Percentiles rank a stretch among this genome's conserved stretches.
phyloP scores from a whole-genome alignment of 2,113 vertebrate genomes.

The Rhinoderma darwinii region DNA sequence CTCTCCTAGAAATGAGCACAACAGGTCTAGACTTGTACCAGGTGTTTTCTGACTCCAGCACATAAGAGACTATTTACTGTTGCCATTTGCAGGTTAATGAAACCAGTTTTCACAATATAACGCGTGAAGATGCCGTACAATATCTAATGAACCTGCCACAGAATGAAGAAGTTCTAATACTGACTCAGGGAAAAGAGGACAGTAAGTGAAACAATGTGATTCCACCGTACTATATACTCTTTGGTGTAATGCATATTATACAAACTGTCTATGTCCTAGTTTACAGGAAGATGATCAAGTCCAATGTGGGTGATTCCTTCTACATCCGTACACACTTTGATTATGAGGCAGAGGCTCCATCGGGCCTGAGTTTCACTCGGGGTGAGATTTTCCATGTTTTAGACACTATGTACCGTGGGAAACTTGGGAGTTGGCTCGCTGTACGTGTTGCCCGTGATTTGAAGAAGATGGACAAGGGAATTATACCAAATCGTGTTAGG shows the following conservation, averaged over 20 bases:
- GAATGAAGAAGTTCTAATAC: slow-evolving; percentile 77
- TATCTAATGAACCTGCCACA: slow-evolving; percentile 79
- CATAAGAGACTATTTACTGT: background rate
- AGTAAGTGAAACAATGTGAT: slow-evolving; percentile 75
- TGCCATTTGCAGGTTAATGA: slow-evolving; percentile 80
- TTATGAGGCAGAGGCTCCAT: slow-evolving; percentile 78
- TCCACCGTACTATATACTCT: background rate
- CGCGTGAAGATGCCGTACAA: slow-evolving; percentile 89
- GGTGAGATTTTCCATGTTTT: slow-evolving; percentile 93
- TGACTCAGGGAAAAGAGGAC: slow-evolving; percentile 88
- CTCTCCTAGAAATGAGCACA: too few species aligned
- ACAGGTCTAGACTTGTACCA: too few species aligned
- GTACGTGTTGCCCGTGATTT: slow-evolving; percentile 88
- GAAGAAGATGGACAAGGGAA: slow-evolving; percentile 87
- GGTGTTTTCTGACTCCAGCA: background rate
- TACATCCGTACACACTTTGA: slow-evolving; percentile 95
- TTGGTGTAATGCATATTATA: background rate
- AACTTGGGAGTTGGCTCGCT: slow-evolving; percentile 87
- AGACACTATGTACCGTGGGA: slow-evolving; percentile 87
- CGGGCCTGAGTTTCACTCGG: slow-evolving; percentile 83
- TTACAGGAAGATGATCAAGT: slow-evolving; percentile 89
- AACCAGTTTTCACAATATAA: slow-evolving; percentile 82
- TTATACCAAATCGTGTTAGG: slow-evolving; percentile 89
- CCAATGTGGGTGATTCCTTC: slow-evolving; percentile 89
- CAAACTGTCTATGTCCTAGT: slow-evolving; percentile 70